Percentiles rank a stretch among this genome's conserved stretches.
Conservation (phyloP, 2,888 invertebrate genomes). For the Ochlodes sylvanus region DNA sequence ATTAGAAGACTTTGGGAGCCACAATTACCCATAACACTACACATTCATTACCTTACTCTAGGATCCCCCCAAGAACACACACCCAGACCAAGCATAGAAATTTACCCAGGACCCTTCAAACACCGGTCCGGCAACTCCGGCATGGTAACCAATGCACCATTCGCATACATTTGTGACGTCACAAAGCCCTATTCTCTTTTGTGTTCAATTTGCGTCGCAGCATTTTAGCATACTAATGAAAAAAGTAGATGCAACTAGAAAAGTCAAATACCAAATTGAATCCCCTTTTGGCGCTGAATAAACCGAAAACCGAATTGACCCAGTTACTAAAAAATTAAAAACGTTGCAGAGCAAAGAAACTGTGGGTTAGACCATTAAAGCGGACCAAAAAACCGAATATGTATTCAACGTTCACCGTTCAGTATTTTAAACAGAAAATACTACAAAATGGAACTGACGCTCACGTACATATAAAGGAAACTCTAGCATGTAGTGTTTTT, state of each 20-base stretch:
- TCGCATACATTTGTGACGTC: too few relatives aligned
- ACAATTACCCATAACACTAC: too few relatives aligned
- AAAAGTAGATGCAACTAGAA: not conserved
- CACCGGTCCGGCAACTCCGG: too few relatives aligned
- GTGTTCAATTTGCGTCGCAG: too few relatives aligned
- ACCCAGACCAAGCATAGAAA: too few relatives aligned
- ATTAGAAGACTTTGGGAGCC: too few relatives aligned
- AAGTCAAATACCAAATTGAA: slow-evolving; percentile 16
- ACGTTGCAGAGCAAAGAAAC: slow-evolving; percentile 27
- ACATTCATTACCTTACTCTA: too few relatives aligned
- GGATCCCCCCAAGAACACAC: too few relatives aligned
- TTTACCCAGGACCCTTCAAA: too few relatives aligned
- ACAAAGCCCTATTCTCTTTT: too few relatives aligned
- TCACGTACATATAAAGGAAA: slow-evolving; percentile 14
- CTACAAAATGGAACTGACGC: slow-evolving; percentile 14
- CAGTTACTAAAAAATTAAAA: slow-evolving; percentile 18
- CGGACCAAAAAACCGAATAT: slow-evolving; percentile 27
- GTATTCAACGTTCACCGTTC: slow-evolving; percentile 22
- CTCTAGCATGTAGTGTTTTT: slow-evolving; percentile 16
- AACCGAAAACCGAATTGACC: slow-evolving; percentile 24
- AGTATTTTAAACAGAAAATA: slow-evolving; percentile 19
- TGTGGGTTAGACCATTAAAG: slow-evolving; percentile 17
- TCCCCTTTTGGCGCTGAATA: slow-evolving; percentile 10
- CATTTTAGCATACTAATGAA: not conserved
- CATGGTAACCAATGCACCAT: too few relatives aligned